Percentiles rank a stretch among this genome's conserved stretches.
Conservation (phyloP, 1,140 invertebrate species). For the Drosophila suzukii region DNA sequence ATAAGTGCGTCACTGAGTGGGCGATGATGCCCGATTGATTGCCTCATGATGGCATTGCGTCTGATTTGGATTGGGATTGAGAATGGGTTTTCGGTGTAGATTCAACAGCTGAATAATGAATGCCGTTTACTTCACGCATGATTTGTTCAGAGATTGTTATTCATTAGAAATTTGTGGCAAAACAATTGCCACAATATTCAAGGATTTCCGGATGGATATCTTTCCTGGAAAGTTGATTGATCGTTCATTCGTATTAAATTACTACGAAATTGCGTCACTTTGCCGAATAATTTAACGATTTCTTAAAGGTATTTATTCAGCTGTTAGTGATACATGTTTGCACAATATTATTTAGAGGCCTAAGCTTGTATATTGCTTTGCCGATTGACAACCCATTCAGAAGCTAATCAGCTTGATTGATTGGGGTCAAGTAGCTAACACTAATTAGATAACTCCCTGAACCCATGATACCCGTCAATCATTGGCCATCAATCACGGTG, state of each 20-base stretch:
- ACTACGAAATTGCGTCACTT: no score
- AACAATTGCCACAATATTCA: conserved; percentile 12
- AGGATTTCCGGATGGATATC: not conserved
- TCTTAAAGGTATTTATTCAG: no score
- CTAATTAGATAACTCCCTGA: conserved; percentile 29
- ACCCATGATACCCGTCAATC: conserved; percentile 30
- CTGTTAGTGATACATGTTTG: no score
- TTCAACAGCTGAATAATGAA: conserved; percentile 15
- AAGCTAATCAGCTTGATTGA: conserved; percentile 17
- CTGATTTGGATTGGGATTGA: conserved; percentile 4
- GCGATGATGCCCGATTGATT: conserved; percentile 37
- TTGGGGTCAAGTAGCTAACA: conserved; percentile 10
- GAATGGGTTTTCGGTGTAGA: not conserved
- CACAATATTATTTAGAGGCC: no score
- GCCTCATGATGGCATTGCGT: conserved; percentile 21
- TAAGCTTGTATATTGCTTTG: no score
- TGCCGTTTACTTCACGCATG: conserved; percentile 14
- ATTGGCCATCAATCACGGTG: conserved; percentile 35
- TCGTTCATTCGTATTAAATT: not conserved
- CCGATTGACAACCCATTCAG: not conserved
- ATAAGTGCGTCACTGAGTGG: conserved; percentile 15
- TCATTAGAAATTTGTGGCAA: not conserved
- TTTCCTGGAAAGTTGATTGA: not conserved
- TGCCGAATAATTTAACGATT: no score
- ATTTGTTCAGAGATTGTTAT: conserved; percentile 2